Evolutionary conservation across 2,888 invertebrate species (phyloP).

Genomic region (Leptinotarsa tumamoca): DNA sequence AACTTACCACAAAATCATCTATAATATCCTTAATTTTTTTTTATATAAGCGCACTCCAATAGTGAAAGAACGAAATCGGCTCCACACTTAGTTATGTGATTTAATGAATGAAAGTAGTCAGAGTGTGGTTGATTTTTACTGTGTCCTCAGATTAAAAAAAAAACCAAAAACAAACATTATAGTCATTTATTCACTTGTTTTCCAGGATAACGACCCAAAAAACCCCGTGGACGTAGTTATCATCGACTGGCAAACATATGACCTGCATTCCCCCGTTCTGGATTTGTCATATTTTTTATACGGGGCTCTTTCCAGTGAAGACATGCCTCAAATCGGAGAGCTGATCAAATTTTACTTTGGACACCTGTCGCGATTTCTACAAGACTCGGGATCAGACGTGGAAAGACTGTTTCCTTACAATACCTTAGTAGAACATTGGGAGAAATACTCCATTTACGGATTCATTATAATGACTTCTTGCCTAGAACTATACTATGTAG

Average conservation of each 20-base stretch:
- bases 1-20: no score
- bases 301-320: conserved; percentile 15
- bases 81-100: no score
- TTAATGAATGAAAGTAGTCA: no score
- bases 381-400: conserved; percentile 23
- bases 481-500: conserved; percentile 10
- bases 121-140: no score
- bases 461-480: conserved; percentile 22
- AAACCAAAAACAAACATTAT: no score
- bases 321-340: conserved; percentile 9
- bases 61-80: no score
- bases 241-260: conserved; percentile 33
- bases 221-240: conserved; percentile 24
- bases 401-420: conserved; percentile 19
- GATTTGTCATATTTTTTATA: conserved; percentile 32
- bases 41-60: no score
- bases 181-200: not conserved
- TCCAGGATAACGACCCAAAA: conserved; percentile 21
- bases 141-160: no score
- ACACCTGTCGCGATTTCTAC: conserved; percentile 10
- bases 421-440: conserved; percentile 27
- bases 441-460: conserved; percentile 32
- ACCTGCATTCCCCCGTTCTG: conserved; percentile 26
- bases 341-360: conserved; percentile 28
- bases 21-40: no score